Conservation (phyloP, 1,140 invertebrate genomes). For the Philaenus spumarius region DNA sequence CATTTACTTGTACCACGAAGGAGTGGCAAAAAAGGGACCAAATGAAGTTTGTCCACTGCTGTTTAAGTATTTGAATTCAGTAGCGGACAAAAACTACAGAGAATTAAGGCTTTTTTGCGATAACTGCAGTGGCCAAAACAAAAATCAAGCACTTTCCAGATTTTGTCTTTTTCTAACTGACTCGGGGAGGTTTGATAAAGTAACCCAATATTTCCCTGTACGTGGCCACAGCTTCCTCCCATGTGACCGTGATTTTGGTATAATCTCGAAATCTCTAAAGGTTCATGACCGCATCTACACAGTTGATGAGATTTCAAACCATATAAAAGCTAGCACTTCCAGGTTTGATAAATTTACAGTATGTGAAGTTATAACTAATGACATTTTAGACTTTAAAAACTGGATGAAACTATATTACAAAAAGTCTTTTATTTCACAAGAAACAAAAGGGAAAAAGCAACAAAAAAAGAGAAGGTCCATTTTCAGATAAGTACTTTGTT, state of each 20-base stretch:
- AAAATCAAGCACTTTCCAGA: constrained; percentile 21
- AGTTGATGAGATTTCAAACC: no score
- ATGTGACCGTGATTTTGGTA: constrained; percentile 11
- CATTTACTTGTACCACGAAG: constrained; percentile 25
- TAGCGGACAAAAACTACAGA: neutral
- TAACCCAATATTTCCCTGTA: constrained; percentile 19
- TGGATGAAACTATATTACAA: no score
- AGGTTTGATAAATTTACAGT: no score
- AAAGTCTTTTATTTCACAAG: no score
- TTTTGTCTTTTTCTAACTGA: constrained; percentile 14
- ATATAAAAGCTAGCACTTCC: no score
- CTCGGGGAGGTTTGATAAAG: constrained; percentile 16
- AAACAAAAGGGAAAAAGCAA: no score
- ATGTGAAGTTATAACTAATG: no score
- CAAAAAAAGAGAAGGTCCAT: no score
- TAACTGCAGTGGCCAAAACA: constrained; percentile 22
- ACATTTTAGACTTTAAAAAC: no score
- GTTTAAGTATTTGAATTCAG: constrained; percentile 18
- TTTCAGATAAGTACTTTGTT: no score
- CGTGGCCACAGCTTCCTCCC: constrained; percentile 21
- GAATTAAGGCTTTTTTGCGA: constrained; percentile 2
- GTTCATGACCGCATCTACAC: constrained; percentile 4
- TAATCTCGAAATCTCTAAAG: constrained; percentile 6
- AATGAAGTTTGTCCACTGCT: constrained; percentile 26
- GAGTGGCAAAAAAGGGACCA: constrained; percentile 14